Evolutionary conservation across 2,113 vertebrate species (phyloP).

Genomic region (Myodes glareolus): DNA sequence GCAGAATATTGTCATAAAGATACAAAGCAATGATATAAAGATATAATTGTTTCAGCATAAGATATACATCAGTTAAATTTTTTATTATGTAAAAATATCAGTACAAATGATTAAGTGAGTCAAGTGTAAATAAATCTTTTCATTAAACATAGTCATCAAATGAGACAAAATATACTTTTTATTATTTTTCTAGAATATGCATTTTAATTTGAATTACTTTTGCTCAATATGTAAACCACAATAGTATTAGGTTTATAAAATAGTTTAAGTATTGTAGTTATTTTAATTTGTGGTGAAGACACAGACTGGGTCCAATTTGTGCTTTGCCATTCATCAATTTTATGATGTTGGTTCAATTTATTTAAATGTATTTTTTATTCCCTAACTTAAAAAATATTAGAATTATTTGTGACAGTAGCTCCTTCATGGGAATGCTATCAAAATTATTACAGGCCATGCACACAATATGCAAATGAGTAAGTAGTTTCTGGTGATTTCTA

Average conservation of each 20-base stretch:
- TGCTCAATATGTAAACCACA: neutral
- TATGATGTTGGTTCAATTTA: neutral
- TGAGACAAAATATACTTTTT: neutral
- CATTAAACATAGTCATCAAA: neutral
- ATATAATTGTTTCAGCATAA: neutral
- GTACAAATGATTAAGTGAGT: neutral
- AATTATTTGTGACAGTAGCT: neutral
- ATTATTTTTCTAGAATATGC: neutral
- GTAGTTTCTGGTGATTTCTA: neutral
- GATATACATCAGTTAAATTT: neutral
- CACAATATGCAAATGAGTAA: neutral
- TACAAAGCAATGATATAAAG: neutral
- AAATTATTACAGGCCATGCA: neutral
- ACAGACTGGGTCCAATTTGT: neutral
- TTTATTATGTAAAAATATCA: conserved; percentile 23
- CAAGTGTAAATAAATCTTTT: neutral
- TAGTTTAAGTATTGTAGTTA: neutral
- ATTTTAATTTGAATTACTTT: neutral
- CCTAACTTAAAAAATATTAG: neutral
- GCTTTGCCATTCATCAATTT: neutral
- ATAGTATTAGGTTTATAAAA: neutral
- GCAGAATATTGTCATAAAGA: neutral
- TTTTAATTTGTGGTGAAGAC: neutral
- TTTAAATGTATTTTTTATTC: neutral
- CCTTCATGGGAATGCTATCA: neutral